Evolutionary conservation across 2,888 invertebrate species (phyloP).

Genomic region (Orthosia cruda): DNA sequence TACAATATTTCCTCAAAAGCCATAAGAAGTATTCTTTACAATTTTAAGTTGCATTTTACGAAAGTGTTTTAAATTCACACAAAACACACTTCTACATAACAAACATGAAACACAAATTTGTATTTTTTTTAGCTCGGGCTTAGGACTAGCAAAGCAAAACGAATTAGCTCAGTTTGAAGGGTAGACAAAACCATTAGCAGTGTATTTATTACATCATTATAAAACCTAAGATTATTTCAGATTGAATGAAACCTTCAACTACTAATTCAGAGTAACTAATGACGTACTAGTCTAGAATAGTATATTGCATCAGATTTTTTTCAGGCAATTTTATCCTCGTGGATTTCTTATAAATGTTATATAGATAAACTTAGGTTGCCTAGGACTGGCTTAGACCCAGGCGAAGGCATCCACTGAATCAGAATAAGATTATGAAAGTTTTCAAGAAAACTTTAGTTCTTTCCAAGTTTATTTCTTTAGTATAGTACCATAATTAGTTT

Average conservation of each 20-base stretch:
- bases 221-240: not conserved
- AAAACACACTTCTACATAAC: no score
- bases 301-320: not conserved
- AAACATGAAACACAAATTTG: no score
- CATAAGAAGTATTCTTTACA: no score
- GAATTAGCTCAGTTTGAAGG: conserved; percentile 1
- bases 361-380: conserved; percentile 9
- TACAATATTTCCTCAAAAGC: no score
- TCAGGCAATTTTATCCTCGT: conserved; percentile 1
- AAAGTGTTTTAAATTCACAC: not conserved
- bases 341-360: conserved; percentile 11
- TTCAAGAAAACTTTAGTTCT: conserved; percentile 20
- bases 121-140: not conserved
- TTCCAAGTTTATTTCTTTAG: conserved; percentile 1
- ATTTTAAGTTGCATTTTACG: no score
- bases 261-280: not conserved
- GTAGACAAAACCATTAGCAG: no score
- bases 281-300: no score
- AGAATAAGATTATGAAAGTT: conserved; percentile 34
- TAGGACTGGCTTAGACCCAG: conserved; percentile 5
- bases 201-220: not conserved
- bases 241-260: conserved; percentile 6
- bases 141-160: not conserved
- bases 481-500: conserved; percentile 25
- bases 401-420: conserved; percentile 25